A percentile compares a stretch with the other conserved stretches of the same genome.
Evolutionary conservation across 2,113 vertebrate species (phyloP).

Genomic region (Sceloporus tristichus): DNA sequence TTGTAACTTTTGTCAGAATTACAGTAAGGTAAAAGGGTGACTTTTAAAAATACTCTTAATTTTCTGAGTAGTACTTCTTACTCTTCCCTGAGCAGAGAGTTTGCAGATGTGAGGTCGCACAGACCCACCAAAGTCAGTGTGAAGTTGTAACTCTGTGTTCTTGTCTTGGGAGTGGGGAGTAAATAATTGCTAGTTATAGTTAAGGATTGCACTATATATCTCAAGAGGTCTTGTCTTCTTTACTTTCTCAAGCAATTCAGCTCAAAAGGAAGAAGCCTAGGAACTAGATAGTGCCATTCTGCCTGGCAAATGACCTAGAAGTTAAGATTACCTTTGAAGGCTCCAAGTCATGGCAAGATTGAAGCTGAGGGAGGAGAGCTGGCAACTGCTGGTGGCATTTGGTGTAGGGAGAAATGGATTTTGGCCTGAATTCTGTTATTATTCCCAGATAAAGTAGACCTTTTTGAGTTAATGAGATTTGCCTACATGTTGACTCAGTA

Average conservation of each 20-base stretch:
- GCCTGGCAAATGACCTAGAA: not conserved
- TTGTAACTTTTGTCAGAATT: not conserved
- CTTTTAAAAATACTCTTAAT: not conserved
- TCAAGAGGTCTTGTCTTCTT: not conserved
- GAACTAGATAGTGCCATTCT: not conserved
- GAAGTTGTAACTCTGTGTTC: not conserved
- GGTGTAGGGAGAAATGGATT: not conserved
- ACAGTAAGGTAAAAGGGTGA: not conserved
- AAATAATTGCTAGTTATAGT: not conserved
- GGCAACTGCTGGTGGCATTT: not conserved
- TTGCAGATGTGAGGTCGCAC: not conserved
- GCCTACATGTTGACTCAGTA: no score
- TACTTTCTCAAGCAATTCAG: not conserved
- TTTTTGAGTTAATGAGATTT: no score
- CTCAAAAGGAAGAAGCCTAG: not conserved
- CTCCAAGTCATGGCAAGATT: not conserved
- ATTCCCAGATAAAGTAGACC: no score
- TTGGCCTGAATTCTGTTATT: no score
- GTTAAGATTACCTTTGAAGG: not conserved
- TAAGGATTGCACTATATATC: not conserved
- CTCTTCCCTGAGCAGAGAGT: not conserved
- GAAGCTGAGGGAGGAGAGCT: not conserved
- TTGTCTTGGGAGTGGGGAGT: no score
- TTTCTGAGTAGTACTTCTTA: constrained; percentile 1
- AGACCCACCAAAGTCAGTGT: not conserved